Conservation (phyloP, 2,113 vertebrate genomes). For the Hemibagrus wyckioides region DNA sequence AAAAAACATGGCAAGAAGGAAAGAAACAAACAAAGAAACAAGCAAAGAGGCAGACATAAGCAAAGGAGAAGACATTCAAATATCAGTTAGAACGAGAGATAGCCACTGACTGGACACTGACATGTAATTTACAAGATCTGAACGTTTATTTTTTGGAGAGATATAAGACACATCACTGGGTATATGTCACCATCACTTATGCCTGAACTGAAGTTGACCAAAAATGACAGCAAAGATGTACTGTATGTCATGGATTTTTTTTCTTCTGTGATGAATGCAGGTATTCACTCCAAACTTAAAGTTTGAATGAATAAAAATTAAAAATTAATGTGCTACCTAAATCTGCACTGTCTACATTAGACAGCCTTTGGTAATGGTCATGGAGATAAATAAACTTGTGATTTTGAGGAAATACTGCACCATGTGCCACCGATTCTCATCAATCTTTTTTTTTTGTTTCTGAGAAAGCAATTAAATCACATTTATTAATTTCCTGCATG, state of each 20-base stretch:
- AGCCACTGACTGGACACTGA: conserved; percentile 62
- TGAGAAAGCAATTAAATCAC: background rate
- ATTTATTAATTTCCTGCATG: background rate
- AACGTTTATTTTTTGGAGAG: background rate
- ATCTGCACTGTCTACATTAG: background rate
- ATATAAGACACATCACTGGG: conserved; percentile 46
- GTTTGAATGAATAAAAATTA: conserved; percentile 9
- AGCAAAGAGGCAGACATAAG: conserved; percentile 77
- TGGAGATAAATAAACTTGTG: conserved; percentile 19
- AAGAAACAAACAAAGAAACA: conserved; percentile 70
- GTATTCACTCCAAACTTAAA: conserved; percentile 5
- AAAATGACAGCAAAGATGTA: conserved; percentile 63
- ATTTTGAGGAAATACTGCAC: conserved; percentile 30
- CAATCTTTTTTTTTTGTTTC: background rate
- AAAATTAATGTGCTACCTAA: background rate
- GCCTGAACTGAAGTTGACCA: conserved; percentile 69
- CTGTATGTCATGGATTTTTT: conserved; percentile 59
- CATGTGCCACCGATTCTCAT: background rate
- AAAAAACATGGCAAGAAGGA: conserved; percentile 74
- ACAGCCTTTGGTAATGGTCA: background rate
- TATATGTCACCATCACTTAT: conserved; percentile 74
- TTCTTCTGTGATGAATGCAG: conserved; percentile 18
- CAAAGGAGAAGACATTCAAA: conserved; percentile 84
- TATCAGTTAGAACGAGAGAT: conserved; percentile 72
- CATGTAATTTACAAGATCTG: conserved; percentile 53